Percentiles rank a stretch among this genome's conserved stretches.
These are phyloP conservation scores for Enteromius thamalakanensis DNA, from an alignment of 2,797 vertebrate genomes.

Conservation along the genomic window DNA sequence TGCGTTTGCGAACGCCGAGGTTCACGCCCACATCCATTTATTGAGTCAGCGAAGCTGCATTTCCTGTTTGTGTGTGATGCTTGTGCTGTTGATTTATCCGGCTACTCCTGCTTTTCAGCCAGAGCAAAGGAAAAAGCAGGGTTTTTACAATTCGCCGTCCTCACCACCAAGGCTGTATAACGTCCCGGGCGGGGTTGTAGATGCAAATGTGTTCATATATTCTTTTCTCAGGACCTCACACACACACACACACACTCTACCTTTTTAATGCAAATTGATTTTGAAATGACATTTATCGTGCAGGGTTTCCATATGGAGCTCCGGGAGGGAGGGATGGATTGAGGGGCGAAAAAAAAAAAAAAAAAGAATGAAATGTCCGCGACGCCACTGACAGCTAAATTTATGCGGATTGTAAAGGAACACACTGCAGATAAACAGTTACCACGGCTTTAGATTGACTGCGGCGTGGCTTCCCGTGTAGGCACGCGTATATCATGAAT, in stretches of 20 bases:
- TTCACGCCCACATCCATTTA: constrained; percentile 54
- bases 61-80: constrained; percentile 54
- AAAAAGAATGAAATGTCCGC: constrained; percentile 75
- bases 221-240: constrained; percentile 54
- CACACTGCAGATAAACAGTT: constrained; percentile 74
- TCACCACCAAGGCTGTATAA: constrained; percentile 6
- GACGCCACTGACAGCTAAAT: constrained; percentile 70
- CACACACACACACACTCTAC: constrained; percentile 59
- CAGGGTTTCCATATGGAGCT: constrained; percentile 61
- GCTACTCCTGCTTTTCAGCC: constrained; percentile 40
- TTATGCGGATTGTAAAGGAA: constrained; percentile 69
- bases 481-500: constrained; percentile 71
- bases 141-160: constrained; percentile 16
- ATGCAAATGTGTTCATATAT: constrained; percentile 55
- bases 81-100: constrained; percentile 48
- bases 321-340: constrained; percentile 13
- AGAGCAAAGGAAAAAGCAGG: constrained; percentile 9
- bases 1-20: constrained; percentile 48
- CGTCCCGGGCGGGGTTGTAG: constrained; percentile 37
- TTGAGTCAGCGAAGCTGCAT: constrained; percentile 57
- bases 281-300: constrained; percentile 73
- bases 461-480: constrained; percentile 64
- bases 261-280: constrained; percentile 68
- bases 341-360: constrained; percentile 57
- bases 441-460: constrained; percentile 70